phyloP scores from a whole-genome alignment of 2,888 invertebrate genomes.

The Eutolmus rufibarbis region DNA sequence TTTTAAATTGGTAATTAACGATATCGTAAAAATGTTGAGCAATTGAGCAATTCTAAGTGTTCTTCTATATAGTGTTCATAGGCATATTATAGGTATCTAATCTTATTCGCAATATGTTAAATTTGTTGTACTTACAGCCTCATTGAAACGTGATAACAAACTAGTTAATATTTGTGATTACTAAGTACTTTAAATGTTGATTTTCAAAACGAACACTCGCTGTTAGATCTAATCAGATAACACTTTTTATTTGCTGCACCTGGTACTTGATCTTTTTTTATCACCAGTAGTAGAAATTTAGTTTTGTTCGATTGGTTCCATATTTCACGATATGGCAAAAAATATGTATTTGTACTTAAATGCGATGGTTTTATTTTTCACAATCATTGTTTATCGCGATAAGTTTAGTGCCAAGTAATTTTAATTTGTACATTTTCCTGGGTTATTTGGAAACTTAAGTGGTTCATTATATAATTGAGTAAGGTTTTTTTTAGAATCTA shows the following conservation, averaged over 20 bases:
- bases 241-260: neutral
- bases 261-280: neutral
- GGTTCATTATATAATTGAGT: neutral
- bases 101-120: conserved; percentile 7
- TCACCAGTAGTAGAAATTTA: neutral
- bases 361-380: neutral
- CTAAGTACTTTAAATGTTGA: neutral
- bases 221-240: neutral
- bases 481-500: neutral
- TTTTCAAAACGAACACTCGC: neutral
- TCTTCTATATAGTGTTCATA: neutral
- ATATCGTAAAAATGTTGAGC: neutral
- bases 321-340: neutral
- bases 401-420: neutral
- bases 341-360: neutral
- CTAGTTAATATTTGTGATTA: neutral
- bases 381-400: neutral
- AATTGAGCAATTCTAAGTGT: neutral
- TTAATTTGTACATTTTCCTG: neutral
- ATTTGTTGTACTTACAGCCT: neutral
- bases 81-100: neutral
- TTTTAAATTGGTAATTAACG: conserved; percentile 14
- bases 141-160: neutral
- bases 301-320: neutral
- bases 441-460: neutral